Evolutionary conservation across 2,888 invertebrate species (phyloP).

Genomic region (Acanthosepion esculentum): DNA sequence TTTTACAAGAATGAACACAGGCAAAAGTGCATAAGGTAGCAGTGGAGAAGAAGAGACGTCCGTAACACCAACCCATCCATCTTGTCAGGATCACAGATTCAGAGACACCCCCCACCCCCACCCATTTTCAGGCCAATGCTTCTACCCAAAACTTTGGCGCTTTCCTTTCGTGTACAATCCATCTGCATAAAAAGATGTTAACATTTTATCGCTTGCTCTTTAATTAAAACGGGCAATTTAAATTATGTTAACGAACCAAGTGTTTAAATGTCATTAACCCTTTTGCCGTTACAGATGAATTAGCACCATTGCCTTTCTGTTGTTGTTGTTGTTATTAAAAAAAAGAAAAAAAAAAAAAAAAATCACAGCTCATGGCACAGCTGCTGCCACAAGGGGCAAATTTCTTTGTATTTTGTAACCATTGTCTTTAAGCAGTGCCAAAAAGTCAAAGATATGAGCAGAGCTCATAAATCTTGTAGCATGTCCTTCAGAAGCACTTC

Average conservation of each 20-base stretch:
- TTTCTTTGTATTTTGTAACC: not conserved
- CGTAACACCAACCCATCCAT: not conserved
- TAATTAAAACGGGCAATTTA: not conserved
- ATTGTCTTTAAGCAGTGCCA: not conserved
- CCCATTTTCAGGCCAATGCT: not conserved
- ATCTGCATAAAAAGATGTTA: not conserved
- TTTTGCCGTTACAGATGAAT: not conserved
- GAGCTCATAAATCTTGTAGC: slow-evolving; percentile 61
- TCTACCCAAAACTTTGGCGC: not conserved
- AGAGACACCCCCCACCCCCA: not conserved
- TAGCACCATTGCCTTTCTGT: not conserved
- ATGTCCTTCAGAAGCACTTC: slow-evolving; percentile 70
- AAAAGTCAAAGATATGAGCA: not conserved
- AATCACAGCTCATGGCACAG: not conserved
- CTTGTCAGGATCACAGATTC: not conserved
- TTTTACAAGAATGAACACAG: not conserved
- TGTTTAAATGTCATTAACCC: not conserved
- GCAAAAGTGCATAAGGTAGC: not conserved
- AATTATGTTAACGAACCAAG: not conserved
- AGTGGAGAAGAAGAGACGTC: not conserved
- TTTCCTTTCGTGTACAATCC: not conserved
- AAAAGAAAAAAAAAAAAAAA: too few relatives aligned
- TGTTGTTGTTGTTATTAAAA: not conserved
- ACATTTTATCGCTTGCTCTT: not conserved
- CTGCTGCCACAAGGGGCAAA: not conserved